Evolutionary conservation across 1,140 invertebrate species (phyloP), one percentile per base, ranked within the genome.

Genomic region (Lepidotrigona ventralis): DNA sequence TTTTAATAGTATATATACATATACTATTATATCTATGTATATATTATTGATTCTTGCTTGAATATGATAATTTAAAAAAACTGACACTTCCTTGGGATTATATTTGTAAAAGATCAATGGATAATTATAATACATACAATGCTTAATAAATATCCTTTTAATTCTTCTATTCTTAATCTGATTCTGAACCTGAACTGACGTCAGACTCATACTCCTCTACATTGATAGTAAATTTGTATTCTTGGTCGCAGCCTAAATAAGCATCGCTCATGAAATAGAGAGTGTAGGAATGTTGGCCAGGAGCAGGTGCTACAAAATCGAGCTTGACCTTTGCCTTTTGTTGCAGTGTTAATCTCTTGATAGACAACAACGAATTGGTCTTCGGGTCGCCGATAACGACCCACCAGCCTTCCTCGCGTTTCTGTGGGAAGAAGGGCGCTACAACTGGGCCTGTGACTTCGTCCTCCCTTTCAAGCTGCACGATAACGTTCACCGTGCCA

Each of bases 371-470:
- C 1, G 98, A 98, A 94, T 99, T 99, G 3, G 95, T 96, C 91
- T 98, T 98, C 0, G 98, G 97, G 93, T 99, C 99, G 1, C 99
- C 99, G 91, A 99, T 98, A 26, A 99, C 99, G 11, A 99, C 97
- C 99, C 99, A 99, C 99, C 99, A 99, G 63, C 99, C 98, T 95
- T 99, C 99, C 94, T 99, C 99, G 71, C 99, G 96, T 96, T 99
- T 99, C 96, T 98, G 95, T 66, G 99, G 99, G 95, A 99, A 99
- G 94, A 99, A 98, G 0, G 99, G 99, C 26, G 99, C 99, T 82
- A 99, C 98, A 11, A 99, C 99, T 0, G 98, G 98, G 0, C 98
- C 98, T 2, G 97, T 97, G n/a, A 99, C 96, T 93, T 99, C 99
- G 94, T 99, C 99, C 92, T 99, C 99, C 84, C 99, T 95, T 93